These are phyloP conservation scores for Ophion ellenae DNA, from an alignment of 2,888 invertebrate genomes.

Conservation along the genomic window DNA sequence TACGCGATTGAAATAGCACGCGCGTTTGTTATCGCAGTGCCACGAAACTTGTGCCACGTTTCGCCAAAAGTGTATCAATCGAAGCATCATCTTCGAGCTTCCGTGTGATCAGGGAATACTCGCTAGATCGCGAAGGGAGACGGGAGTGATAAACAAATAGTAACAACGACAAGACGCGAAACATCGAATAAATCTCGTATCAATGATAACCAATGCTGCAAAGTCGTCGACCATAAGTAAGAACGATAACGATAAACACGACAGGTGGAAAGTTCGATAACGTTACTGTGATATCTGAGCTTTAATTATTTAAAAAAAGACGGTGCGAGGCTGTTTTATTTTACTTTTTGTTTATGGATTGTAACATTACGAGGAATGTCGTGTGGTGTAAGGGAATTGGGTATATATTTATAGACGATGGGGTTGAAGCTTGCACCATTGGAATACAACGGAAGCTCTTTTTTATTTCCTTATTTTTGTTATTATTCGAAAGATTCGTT, in stretches of 20 bases:
- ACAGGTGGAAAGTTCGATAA: constrained; percentile 33
- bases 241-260: background rate
- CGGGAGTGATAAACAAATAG: background rate
- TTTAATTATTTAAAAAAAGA: constrained; percentile 32
- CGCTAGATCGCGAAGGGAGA: background rate
- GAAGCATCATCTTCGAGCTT: background rate
- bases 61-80: constrained; percentile 41
- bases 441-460: no score
- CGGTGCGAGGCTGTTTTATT: background rate
- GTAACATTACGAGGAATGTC: background rate
- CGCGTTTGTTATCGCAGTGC: constrained; percentile 4
- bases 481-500: no score
- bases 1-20: background rate
- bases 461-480: no score
- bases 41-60: constrained; percentile 31
- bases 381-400: background rate
- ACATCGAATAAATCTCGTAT: constrained; percentile 14
- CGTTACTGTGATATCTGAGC: constrained; percentile 47
- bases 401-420: background rate
- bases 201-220: background rate
- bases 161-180: background rate
- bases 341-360: background rate
- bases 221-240: constrained; percentile 1
- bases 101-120: background rate
- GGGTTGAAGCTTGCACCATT: no score